Conservation (phyloP, 2,888 invertebrate species). For the Ariolimax columbianus region DNA sequence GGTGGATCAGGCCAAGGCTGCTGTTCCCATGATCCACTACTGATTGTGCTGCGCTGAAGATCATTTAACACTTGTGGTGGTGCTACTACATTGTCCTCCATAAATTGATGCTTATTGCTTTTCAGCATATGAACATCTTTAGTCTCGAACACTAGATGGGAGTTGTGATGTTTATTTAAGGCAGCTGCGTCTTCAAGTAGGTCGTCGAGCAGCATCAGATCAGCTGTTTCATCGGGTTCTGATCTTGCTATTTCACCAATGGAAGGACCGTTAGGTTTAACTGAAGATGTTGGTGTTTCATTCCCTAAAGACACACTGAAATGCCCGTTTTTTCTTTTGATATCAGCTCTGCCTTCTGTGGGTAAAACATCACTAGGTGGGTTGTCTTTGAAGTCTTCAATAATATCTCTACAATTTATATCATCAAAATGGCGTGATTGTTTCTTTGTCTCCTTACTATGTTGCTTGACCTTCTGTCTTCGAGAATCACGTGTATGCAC, state of each 20-base stretch:
- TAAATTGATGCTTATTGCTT: conserved; percentile 35
- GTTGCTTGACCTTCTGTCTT: not conserved
- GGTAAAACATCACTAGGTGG: not conserved
- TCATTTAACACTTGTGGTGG: not conserved
- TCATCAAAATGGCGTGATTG: conserved; percentile 42
- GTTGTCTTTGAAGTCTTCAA: conserved; percentile 31
- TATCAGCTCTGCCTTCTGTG: not conserved
- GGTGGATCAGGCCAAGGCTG: conserved; percentile 52
- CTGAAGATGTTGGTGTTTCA: conserved; percentile 20
- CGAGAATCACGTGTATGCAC: conserved; percentile 1
- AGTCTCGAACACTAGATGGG: not conserved
- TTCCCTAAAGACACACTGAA: not conserved
- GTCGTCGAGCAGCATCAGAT: conserved; percentile 41
- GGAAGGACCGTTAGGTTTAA: not conserved
- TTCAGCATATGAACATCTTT: not conserved
- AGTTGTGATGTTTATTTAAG: not conserved
- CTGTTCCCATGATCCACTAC: conserved; percentile 39
- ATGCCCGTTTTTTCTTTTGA: not conserved
- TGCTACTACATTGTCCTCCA: conserved; percentile 10
- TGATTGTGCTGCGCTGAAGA: conserved; percentile 18
- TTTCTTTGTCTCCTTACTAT: conserved; percentile 25
- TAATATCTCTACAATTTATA: not conserved
- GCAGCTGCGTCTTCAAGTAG: not conserved
- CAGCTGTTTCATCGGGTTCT: conserved; percentile 3
- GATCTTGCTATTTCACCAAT: not conserved